Evolutionary conservation across 2,888 invertebrate species (phyloP).

Genomic region (Eupithecia vulgata): DNA sequence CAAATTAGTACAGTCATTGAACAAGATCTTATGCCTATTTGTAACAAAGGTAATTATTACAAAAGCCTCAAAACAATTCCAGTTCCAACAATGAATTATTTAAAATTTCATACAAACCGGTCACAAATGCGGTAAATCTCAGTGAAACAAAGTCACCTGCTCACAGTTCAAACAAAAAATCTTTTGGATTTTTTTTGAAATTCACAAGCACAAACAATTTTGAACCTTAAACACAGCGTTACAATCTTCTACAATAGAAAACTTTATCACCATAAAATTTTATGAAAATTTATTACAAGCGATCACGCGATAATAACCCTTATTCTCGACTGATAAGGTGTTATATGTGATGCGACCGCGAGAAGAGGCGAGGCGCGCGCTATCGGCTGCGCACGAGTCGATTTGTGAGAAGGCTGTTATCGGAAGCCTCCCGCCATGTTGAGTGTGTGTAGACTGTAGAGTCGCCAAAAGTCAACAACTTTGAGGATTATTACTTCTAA

Average conservation of each 20-base stretch:
- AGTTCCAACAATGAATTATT: neutral
- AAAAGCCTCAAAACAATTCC: neutral
- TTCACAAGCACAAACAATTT: slow-evolving; percentile 10
- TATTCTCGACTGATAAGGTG: slow-evolving; percentile 26
- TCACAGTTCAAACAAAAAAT: slow-evolving; percentile 1
- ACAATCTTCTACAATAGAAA: slow-evolving; percentile 4
- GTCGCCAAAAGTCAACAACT: slow-evolving; percentile 43
- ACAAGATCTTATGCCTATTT: neutral
- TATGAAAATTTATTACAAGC: neutral
- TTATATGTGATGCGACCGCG: slow-evolving; percentile 9
- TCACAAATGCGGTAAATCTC: slow-evolving; percentile 13
- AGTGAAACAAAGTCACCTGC: slow-evolving; percentile 2
- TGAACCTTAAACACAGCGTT: neutral
- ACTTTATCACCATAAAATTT: neutral
- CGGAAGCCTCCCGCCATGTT: slow-evolving; percentile 57
- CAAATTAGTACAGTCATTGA: neutral
- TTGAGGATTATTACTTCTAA: slow-evolving; percentile 7
- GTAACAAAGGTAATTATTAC: neutral
- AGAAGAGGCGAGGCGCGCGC: slow-evolving; percentile 60
- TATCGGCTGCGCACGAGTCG: slow-evolving; percentile 69
- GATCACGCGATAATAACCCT: slow-evolving; percentile 17
- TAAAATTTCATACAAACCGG: slow-evolving; percentile 13
- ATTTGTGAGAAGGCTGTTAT: slow-evolving; percentile 69
- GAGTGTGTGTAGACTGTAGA: slow-evolving; percentile 26
- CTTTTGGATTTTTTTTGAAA: slow-evolving; percentile 11